Base-by-base conservation (phyloP, 2,797 vertebrate genomes). In the Micromesistius poutassou region DNA sequence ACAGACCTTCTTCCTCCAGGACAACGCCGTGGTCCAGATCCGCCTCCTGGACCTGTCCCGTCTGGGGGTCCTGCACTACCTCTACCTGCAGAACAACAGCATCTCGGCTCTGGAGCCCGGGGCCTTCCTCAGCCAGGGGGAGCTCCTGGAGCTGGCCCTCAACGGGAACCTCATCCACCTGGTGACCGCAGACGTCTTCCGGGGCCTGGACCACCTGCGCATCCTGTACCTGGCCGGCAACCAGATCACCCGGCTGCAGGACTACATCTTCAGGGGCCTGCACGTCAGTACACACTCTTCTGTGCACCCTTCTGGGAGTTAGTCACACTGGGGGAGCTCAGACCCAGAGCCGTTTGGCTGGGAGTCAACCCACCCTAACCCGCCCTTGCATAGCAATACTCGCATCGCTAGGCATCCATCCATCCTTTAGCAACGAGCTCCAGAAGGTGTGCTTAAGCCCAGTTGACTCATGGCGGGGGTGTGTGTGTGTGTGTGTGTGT, bases 61-160 rank as follows among this genome's bases (percentile, higher is more conserved):
- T 0, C 93, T 97, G 2, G 85, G 90, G 0, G 91, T 90, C 33
- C 94, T 97, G 38, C 96, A 95, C 81, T 96, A 95, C 68, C 94
- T 98, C 80, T 98, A 98, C 87, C 90, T 97, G 74, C 97, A 97
- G 90, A 98, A 97, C 87, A 98, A 98, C 88, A 96, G 95, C 88
- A 95, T 98, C 84, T 95, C 93, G 0, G 90, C 90, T 4, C 89
- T 98, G 83, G 96, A 97, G 81, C 91, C 95, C 0, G 95, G 95
- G 0, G 94, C 95, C 0, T 97, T 97, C 85, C 87, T 88, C 0
- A 89, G 90, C 55, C 95, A 97, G 87, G 91, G 92, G 0, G 93
- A 93, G 74, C 93, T 98, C 73, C 90, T 97, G 66, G 96, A 98
- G 81, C 90, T 97, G 16, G 96, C 96, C 0, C 95, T 97, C 30